Conservation (phyloP, 2,888 invertebrate genomes). For the Eupithecia dodoneata region DNA sequence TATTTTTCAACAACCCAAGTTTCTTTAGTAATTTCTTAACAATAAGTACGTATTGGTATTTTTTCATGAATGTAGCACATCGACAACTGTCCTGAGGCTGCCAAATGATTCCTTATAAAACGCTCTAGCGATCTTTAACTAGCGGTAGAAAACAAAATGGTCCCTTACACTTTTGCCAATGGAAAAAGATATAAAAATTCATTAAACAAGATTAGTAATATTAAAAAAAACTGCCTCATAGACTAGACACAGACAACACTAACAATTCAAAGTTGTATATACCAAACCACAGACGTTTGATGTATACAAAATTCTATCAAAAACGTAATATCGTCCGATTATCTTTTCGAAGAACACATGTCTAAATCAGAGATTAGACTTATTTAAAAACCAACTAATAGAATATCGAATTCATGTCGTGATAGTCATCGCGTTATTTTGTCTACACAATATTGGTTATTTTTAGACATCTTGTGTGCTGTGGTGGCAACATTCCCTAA, state of each 20-base stretch:
- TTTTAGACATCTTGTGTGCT: not conserved
- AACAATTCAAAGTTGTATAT: not conserved
- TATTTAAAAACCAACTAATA: not conserved
- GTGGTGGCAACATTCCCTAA: conserved; percentile 10
- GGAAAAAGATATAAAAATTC: not conserved
- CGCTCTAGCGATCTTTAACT: not conserved
- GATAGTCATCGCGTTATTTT: not conserved
- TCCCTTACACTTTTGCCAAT: not conserved
- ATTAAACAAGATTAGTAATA: not conserved
- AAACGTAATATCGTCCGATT: not conserved
- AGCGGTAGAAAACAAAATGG: conserved; percentile 1
- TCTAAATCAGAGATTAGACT: not conserved
- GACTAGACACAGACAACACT: not conserved
- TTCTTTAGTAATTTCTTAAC: not conserved
- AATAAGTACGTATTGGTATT: not conserved
- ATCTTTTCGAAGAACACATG: not conserved
- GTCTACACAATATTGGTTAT: not conserved
- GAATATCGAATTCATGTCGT: not conserved
- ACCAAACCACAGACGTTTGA: not conserved
- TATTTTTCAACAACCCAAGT: not conserved
- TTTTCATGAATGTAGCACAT: not conserved
- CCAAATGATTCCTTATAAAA: not conserved
- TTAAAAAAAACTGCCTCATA: not conserved
- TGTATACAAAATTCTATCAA: not conserved
- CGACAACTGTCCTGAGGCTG: not conserved